phyloP scores from a whole-genome alignment of 2,113 vertebrate genomes.

The Pavo muticus region DNA sequence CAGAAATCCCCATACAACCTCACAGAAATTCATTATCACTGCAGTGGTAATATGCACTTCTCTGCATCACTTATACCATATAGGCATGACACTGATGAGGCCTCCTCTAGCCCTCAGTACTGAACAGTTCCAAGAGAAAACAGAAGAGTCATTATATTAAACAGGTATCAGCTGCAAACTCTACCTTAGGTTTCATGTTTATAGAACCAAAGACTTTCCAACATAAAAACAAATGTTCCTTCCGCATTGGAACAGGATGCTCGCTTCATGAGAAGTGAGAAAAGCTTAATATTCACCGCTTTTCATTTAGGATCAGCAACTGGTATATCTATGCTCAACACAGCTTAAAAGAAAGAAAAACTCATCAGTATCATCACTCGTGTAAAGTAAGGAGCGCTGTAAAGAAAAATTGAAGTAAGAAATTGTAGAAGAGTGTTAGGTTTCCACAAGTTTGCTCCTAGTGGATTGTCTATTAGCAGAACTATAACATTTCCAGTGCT shows the following conservation, averaged over 20 bases:
- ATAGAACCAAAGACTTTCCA: background rate
- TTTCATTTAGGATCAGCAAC: background rate
- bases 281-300: background rate
- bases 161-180: background rate
- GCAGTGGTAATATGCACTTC: background rate
- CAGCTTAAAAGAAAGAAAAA: background rate
- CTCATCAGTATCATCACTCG: background rate
- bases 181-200: rapidly evolving
- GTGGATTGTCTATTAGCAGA: background rate
- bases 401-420: background rate
- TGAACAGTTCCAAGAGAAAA: background rate
- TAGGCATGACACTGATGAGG: background rate
- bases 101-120: background rate
- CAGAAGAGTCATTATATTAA: background rate
- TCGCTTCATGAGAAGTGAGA: background rate
- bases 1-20: background rate
- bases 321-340: background rate
- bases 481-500: background rate
- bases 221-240: background rate
- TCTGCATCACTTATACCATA: background rate
- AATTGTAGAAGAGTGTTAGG: background rate
- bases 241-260: background rate
- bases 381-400: background rate
- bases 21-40: background rate
- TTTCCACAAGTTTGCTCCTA: background rate